Base-by-base conservation (phyloP, 1,140 invertebrate species). In the Nymphalis io region DNA sequence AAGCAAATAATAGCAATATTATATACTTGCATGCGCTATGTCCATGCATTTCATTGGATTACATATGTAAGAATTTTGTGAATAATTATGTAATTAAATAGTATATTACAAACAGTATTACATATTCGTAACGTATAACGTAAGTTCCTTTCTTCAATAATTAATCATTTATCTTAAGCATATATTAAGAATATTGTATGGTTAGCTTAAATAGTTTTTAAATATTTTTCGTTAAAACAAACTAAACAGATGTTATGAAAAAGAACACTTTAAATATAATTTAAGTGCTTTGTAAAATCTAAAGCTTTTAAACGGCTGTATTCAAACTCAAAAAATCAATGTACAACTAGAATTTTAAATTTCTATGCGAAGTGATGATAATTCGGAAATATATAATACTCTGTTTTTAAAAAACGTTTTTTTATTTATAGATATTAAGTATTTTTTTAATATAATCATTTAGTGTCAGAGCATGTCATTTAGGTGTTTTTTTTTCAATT, bases 351-450 rank as follows among this genome's bases (percentile, higher is more conserved):
- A 72, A 77, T 80, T 81, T 78, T 75, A 78, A 82, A 72, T 81
- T 86, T 84, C 77, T 82, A 82, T 80, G 79, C 76, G 72, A 78
- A 76, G 78, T 73, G 81, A 75, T 83, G 78, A 83, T 84, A 74
- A 78, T 79, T 82, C 75, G 44, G 76, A 84, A 83, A 80, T 72
- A 77, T 70, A 72, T 76, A 60, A 77, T 80, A 83, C 79, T 82
- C 82, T 81, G 81, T 86, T 86, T 86, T 83, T 78, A 75, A 67
- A 60, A 16, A 10, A 70, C 27, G 73, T 65, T 73, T 84, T 84
- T 27, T 86, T 75, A 82, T 81, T 86, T 74, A 53, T 42, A 33
- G 10, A 33, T 33, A 3, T 33, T 33, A 33, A 27, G 5, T 27
- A 27, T 27, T 27, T 27, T 27, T 27, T 2, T 0, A 5, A 27